These are phyloP conservation scores for Rhodeus uyekii DNA, from an alignment of 2,797 vertebrate genomes.

Conservation along the genomic window DNA sequence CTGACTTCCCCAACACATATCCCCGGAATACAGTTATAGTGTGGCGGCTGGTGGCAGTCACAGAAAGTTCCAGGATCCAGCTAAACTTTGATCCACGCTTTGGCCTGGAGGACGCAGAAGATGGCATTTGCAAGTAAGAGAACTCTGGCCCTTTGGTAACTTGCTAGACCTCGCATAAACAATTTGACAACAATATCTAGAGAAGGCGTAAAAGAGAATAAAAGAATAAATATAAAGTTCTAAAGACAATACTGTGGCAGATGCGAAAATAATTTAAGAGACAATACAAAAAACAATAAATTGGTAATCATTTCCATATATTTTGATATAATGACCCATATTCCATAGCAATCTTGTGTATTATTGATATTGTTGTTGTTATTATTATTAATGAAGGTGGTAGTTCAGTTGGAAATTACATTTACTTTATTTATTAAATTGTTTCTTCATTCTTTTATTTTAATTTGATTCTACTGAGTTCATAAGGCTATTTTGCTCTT, in stretches of 20 bases:
- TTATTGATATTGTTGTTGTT: background rate
- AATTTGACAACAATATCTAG: background rate
- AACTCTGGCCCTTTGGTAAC: background rate
- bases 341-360: background rate
- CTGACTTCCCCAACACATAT: slow-evolving; percentile 90
- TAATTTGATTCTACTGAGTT: no score
- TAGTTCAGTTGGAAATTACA: background rate
- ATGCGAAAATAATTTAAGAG: background rate
- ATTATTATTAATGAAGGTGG: background rate
- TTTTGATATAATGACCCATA: background rate
- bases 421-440: no score
- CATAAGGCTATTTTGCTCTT: background rate
- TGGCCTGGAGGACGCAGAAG: slow-evolving; percentile 96
- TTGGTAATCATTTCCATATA: background rate
- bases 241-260: background rate
- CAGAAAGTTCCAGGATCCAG: slow-evolving; percentile 88
- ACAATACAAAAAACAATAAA: background rate
- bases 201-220: background rate
- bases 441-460: background rate
- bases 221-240: background rate
- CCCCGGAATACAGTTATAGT: slow-evolving; percentile 86
- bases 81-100: slow-evolving; percentile 93
- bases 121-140: slow-evolving; percentile 97
- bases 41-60: slow-evolving; percentile 88
- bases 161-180: background rate